Percentiles rank a stretch among this genome's conserved stretches.
Conservation (phyloP, 2,797 vertebrate species). For the Sylvia borin region DNA sequence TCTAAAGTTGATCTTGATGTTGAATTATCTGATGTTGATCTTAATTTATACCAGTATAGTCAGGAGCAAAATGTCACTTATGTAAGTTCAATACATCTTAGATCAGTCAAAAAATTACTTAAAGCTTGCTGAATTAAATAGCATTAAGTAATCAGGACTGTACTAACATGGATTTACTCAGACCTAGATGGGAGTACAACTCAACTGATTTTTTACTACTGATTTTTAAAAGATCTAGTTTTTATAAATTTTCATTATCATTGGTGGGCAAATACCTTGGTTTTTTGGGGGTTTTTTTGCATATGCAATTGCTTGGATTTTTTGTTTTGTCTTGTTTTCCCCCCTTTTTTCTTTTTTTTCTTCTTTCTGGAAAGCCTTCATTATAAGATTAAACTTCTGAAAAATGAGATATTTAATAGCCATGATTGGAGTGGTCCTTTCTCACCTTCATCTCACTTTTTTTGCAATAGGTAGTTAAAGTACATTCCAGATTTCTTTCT, state of each 20-base stretch:
- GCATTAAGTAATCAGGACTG: neutral
- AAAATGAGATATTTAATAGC: neutral
- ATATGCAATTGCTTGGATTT: neutral
- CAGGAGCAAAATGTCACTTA: neutral
- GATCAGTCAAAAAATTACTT: neutral
- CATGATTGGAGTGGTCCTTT: neutral
- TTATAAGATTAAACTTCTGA: neutral
- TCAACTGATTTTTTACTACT: neutral
- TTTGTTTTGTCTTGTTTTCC: neutral
- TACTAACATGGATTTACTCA: neutral
- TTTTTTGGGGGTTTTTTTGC: no score
- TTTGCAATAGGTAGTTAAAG: neutral
- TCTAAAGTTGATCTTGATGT: neutral
- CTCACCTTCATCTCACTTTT: neutral
- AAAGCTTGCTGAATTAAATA: neutral
- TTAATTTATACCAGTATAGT: neutral
- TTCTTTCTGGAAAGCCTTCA: neutral
- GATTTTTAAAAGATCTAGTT: neutral
- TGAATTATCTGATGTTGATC: neutral
- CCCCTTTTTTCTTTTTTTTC: no score
- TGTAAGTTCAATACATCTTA: neutral
- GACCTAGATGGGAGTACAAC: neutral
- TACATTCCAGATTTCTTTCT: neutral
- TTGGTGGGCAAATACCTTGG: neutral
- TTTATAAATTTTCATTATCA: neutral